Percentiles rank a stretch among this genome's conserved stretches.
phyloP scores from a whole-genome alignment of 2,797 vertebrate genomes.

The Hemitrygon akajei region DNA sequence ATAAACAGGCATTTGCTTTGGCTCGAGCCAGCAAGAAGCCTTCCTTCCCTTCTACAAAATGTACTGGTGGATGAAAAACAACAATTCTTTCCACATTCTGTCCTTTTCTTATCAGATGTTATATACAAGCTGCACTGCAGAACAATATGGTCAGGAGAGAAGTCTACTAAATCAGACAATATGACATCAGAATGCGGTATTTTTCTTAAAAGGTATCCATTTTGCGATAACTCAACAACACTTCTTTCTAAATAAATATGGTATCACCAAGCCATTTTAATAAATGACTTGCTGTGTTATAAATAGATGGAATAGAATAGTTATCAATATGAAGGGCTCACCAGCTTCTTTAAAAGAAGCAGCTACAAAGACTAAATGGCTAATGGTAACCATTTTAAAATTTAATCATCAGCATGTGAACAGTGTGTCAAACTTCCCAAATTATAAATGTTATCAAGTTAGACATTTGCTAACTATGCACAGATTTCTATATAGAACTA shows the following conservation, averaged over 20 bases:
- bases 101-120: background rate
- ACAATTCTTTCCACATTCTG: background rate
- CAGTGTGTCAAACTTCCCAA: background rate
- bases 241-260: background rate
- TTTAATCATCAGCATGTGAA: background rate
- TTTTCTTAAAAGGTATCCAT: background rate
- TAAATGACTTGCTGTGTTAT: background rate
- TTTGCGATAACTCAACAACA: background rate
- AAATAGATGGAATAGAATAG: background rate
- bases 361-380: background rate
- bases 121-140: background rate
- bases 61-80: background rate
- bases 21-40: background rate
- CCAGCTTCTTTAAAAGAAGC: background rate
- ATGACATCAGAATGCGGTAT: background rate
- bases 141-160: background rate
- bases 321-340: background rate
- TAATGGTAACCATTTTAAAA: background rate
- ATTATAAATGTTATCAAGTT: background rate
- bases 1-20: background rate
- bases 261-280: background rate
- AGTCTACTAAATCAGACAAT: too few relatives aligned
- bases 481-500: background rate
- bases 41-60: background rate
- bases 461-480: too few relatives aligned